Base-by-base conservation (phyloP, 1,140 invertebrate genomes). In the Zelostemma sp. region DNA sequence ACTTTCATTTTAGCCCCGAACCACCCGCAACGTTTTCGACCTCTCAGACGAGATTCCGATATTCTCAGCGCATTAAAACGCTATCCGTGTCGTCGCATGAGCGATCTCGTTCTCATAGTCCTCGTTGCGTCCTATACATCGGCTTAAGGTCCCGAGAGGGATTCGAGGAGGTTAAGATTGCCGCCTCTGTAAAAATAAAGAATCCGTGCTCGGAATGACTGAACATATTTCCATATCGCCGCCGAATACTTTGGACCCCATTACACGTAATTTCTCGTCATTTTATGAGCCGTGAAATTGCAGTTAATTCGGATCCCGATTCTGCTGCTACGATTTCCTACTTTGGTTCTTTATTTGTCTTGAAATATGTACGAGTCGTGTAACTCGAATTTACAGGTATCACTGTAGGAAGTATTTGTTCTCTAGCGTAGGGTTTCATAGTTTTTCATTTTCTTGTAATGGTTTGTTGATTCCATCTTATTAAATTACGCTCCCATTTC, bases 1-100 rank as follows among this genome's bases (percentile, higher is more conserved):
- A 85, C 83, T 85, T 85, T 85, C 82, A 81, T 85, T 85, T 85
- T 83, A 84, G 78, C 77, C 76, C 72, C 68, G 68, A 66, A 66
- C 65, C 70, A 59, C 70, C 51, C 70, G 67, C 72, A 68, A 68
- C 69, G 65, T 65, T 57, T 69, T 68, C 71, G 68, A 66, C 70
- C 66, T 66, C 63, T 62, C 66, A 66, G 65, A 65, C 65, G 57
- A 72, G 70, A 72, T 72, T 61, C 70, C 65, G 70, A 72, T 72
- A 72, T 72, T 56, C 65, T 65, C 60, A 55, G 57, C 80, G 78
- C 78, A 72, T 72, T 72, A 72, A 72, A 72, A 72, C 70, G 65
- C 65, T 72, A 72, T 68, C 67, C 70, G 70, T 72, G 70, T 72
- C 70, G 61, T 72, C 68, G 63, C 68, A 67, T 67, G 69, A 73